Base-by-base conservation (phyloP, 2,888 invertebrate genomes). In the Dioctria rufipes region DNA sequence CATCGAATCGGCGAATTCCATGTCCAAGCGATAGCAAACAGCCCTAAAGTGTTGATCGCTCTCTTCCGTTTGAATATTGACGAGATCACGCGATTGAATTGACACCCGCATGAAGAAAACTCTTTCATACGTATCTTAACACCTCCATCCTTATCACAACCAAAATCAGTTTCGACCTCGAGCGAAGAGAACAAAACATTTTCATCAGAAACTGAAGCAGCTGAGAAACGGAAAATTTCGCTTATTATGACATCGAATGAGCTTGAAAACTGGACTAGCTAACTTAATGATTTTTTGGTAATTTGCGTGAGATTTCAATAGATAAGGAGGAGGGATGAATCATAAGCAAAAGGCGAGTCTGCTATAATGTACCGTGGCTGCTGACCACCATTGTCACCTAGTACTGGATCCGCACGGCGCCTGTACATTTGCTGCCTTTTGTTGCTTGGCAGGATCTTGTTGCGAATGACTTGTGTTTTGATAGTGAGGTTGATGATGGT, bases 351-450 rank as follows among this genome's bases (percentile, higher is more conserved):
- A 11, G 58, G 54, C n/a, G 71, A 40, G 13, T n/a, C 40, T 73
- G 58, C 54, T 73, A 40, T 58, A 9, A 40, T 73, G n/a, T 54
- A 73, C 58, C 40, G 71, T 71, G 49, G 49, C 54, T 51, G 11
- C 54, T 25, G 73, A 83, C 83, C 83, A 85, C 88, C 86, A 86
- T 85, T 87, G 88, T 88, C 88, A 88, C 88, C 88, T 88, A 86
- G 86, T 85, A 85, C 85, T 87, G 40, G 85, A 84, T 67, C 84
- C 85, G 79, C 86, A 85, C 83, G 87, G 86, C 73, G 85, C 83
- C 66, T 86, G 85, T 39, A 85, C 85, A 73, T 80, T 80, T 69
- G 69, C 58, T 37, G 65, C 54, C 85, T 88, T 88, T 82, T 86
- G 83, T 80, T 42, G 43, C n/a, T 83, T 86, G 85, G 67, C 13